Evolutionary conservation across 2,113 vertebrate genomes (phyloP).

Genomic region (Callipepla squamata): DNA sequence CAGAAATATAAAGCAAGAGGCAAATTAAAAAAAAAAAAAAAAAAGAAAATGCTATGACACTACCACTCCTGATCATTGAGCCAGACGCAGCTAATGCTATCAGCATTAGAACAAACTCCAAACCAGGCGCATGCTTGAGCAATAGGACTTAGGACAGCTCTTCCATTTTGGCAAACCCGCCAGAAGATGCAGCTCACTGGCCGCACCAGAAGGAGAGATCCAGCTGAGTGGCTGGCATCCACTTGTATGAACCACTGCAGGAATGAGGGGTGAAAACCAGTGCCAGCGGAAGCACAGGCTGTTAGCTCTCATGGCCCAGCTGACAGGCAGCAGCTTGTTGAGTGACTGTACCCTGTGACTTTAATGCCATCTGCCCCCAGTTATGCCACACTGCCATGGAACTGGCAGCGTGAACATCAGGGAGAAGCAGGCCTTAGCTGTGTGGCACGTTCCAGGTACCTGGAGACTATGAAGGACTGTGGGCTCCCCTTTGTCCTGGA

Average conservation of each 20-base stretch:
- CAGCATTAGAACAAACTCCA: not conserved
- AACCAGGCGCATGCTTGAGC: not conserved
- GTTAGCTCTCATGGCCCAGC: too few relatives aligned
- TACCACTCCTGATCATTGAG: not conserved
- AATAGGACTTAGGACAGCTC: rapidly evolving
- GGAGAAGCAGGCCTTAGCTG: not conserved
- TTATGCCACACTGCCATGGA: not conserved
- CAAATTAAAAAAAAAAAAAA: not conserved
- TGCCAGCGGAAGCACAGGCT: not conserved
- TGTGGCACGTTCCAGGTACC: too few relatives aligned
- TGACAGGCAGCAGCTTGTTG: rapidly evolving
- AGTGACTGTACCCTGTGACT: rapidly evolving
- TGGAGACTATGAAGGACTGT: not conserved
- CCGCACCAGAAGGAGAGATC: not conserved
- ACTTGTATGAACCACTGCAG: not conserved
- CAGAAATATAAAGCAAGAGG: not conserved
- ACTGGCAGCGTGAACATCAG: not conserved
- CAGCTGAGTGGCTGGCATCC: not conserved
- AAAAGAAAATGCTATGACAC: not conserved
- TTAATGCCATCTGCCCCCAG: rapidly evolving
- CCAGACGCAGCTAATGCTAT: not conserved
- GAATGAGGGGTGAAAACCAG: not conserved
- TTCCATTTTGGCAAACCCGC: not conserved
- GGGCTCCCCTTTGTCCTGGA: not conserved
- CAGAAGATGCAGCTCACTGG: not conserved